These are phyloP conservation scores for Heliconius hewitsoni DNA, from an alignment of 1,140 invertebrate species.

Conservation along the genomic window DNA sequence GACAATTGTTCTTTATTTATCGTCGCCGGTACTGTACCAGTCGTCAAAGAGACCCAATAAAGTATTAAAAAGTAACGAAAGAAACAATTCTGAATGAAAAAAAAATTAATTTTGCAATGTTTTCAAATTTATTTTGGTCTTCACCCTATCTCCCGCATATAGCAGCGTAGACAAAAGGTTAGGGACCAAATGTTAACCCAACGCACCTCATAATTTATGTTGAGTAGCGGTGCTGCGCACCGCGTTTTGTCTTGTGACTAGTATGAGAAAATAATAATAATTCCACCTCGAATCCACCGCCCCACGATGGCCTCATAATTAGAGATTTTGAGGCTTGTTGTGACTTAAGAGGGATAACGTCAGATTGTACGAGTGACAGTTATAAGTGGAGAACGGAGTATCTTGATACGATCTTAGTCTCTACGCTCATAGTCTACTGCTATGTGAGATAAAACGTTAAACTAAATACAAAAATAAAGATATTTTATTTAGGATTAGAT, in stretches of 20 bases:
- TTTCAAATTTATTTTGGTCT: neutral
- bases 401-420: too few species aligned
- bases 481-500: too few species aligned
- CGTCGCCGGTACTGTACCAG: neutral
- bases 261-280: neutral
- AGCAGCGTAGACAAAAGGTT: neutral
- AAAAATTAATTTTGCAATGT: neutral
- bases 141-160: too few species aligned
- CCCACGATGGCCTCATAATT: too few species aligned
- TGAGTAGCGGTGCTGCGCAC: neutral
- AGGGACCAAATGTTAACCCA: neutral
- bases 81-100: neutral
- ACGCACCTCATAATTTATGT: neutral
- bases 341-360: too few species aligned
- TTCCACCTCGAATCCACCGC: neutral
- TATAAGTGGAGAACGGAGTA: too few species aligned
- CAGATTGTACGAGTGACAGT: too few species aligned
- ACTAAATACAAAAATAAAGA: too few species aligned
- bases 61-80: neutral
- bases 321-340: too few species aligned
- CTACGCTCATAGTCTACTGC: neutral
- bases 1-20: slow-evolving; percentile 5
- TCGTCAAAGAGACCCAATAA: neutral
- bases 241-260: neutral
- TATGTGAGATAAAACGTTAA: too few species aligned